Evolutionary conservation across 2,797 vertebrate species (phyloP).

Genomic region (Pseudochromis fuscus): DNA sequence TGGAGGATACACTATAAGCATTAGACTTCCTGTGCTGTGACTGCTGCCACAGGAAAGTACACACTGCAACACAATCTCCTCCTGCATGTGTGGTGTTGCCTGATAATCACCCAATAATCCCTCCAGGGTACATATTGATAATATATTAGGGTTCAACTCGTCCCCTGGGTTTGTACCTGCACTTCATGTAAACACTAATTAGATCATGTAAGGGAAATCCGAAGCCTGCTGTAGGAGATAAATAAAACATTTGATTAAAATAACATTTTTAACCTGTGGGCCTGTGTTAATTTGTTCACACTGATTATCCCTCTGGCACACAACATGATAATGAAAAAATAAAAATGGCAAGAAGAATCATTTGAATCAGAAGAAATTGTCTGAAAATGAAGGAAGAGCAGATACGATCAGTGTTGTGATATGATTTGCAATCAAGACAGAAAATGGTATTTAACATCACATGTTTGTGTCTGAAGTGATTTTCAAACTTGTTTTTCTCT

Average conservation of each 20-base stretch:
- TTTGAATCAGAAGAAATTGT: neutral
- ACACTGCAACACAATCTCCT: neutral
- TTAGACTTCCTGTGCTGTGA: constrained; percentile 17
- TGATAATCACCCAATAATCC: constrained; percentile 15
- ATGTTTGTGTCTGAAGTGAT: neutral
- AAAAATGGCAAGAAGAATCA: neutral
- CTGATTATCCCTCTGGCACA: constrained; percentile 9
- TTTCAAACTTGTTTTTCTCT: no score
- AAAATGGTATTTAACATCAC: no score
- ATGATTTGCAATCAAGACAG: neutral
- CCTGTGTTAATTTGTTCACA: constrained; percentile 26
- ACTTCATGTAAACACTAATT: constrained; percentile 32
- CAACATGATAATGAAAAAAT: constrained; percentile 10
- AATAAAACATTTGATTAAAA: constrained; percentile 29
- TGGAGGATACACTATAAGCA: constrained; percentile 33
- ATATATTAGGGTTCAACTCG: constrained; percentile 14
- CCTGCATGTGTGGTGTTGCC: neutral
- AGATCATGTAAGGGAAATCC: constrained; percentile 28
- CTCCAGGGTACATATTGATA: neutral
- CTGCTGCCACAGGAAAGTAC: no score
- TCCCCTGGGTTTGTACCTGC: constrained; percentile 15
- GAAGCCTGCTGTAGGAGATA: constrained; percentile 20
- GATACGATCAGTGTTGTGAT: neutral
- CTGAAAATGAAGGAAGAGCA: neutral
- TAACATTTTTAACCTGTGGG: constrained; percentile 18